phyloP scores from a whole-genome alignment of 2,888 invertebrate genomes.

The Dexiosoma caninum region DNA sequence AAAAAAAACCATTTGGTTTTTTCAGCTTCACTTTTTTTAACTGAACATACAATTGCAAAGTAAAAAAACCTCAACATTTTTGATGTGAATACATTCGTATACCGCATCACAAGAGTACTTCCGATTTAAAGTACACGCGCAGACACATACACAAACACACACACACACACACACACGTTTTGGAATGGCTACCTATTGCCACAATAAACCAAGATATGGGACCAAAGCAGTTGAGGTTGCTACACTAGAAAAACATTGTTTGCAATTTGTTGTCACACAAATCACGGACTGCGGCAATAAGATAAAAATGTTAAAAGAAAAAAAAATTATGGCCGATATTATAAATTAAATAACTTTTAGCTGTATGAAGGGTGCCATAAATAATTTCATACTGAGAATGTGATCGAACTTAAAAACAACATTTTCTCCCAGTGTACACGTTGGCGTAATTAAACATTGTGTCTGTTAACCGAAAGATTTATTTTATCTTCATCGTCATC shows the following conservation, averaged over 20 bases:
- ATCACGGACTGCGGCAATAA: too few relatives aligned
- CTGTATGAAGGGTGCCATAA: too few relatives aligned
- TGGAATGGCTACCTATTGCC: constrained; percentile 7
- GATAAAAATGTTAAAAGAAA: too few relatives aligned
- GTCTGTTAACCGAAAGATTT: constrained; percentile 34
- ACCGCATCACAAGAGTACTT: constrained; percentile 51
- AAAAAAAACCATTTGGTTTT: constrained; percentile 33
- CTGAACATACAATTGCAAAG: constrained; percentile 1
- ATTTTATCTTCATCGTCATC: constrained; percentile 9
- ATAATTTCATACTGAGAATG: too few relatives aligned
- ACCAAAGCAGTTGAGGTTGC: not conserved
- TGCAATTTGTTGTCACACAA: too few relatives aligned
- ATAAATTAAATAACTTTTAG: too few relatives aligned
- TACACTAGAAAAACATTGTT: constrained; percentile 4
- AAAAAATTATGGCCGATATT: too few relatives aligned
- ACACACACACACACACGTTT: too few relatives aligned
- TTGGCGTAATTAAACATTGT: constrained; percentile 15
- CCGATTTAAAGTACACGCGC: too few relatives aligned
- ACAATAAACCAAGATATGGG: not conserved
- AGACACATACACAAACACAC: constrained; percentile 18
- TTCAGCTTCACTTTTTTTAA: not conserved
- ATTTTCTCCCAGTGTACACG: not conserved
- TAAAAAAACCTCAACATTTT: constrained; percentile 35
- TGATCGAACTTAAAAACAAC: too few relatives aligned
- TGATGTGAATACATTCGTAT: not conserved